phyloP scores from a whole-genome alignment of 2,797 vertebrate species.

The Australoheros facetus region DNA sequence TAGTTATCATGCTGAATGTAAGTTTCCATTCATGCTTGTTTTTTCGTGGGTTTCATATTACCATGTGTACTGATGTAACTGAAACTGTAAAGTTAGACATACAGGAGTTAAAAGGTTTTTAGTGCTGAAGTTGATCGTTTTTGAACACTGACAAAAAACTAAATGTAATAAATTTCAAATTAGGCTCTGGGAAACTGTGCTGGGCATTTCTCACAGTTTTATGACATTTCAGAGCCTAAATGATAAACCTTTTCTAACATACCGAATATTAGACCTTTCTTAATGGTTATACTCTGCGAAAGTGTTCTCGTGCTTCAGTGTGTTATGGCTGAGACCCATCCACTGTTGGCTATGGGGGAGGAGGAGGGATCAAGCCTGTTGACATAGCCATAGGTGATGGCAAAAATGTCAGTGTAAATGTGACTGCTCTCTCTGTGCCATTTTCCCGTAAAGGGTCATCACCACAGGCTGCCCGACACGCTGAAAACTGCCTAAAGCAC shows the following conservation, averaged over 20 bases:
- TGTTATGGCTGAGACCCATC: slow-evolving; percentile 38
- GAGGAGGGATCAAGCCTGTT: slow-evolving; percentile 67
- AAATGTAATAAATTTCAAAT: neutral
- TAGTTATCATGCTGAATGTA: neutral
- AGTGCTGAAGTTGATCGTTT: neutral
- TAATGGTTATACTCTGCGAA: slow-evolving; percentile 23
- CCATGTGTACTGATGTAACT: neutral
- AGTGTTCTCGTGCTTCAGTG: slow-evolving; percentile 28
- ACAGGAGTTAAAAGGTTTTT: neutral
- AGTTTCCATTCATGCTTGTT: neutral
- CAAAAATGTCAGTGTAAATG: slow-evolving; percentile 87
- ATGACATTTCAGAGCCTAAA: neutral
- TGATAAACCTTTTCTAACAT: neutral
- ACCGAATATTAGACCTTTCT: slow-evolving; percentile 15
- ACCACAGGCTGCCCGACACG: slow-evolving; percentile 79
- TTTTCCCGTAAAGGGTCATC: slow-evolving; percentile 81
- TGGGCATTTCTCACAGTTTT: neutral
- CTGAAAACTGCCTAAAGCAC: slow-evolving; percentile 74
- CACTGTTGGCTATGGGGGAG: slow-evolving; percentile 19
- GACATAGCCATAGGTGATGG: slow-evolving; percentile 85
- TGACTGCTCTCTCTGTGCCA: slow-evolving; percentile 81
- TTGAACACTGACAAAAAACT: no score
- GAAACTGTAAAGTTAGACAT: neutral
- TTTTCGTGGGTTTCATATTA: neutral
- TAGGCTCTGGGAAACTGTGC: neutral